Evolutionary conservation across 2,113 vertebrate species (phyloP), one percentile per base, ranked within the genome.

Genomic region (Rhombomys opimus): DNA sequence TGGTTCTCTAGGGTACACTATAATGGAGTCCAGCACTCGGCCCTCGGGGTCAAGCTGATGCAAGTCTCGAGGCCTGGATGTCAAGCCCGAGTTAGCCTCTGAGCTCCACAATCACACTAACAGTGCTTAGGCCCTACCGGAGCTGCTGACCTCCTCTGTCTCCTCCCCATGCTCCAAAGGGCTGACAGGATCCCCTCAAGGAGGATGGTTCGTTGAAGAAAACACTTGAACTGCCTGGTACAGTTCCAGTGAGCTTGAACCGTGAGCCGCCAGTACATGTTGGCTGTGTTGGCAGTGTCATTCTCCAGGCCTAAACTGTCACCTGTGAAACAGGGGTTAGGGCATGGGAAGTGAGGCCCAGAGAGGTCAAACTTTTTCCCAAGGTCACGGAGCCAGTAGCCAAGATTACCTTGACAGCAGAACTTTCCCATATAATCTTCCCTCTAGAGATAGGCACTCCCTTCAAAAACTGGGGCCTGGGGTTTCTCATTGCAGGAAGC

Each of bases 401-500:
- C 72, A n/a, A 92, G 81, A 77, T 75, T 13, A 17, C 32, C 57
- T 25, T 67, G 77, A 30, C 4, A 41, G 59, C 72, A 17, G 50
- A 54, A 17, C 54, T 91, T 81, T 67, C 52, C 5, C 25, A 5
- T 7, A 72, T 1, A 67, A 84, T 67, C 70, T 50, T 54, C 12
- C 1, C 54, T 35, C 61, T 63, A 46, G 46, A 46, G 46, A 17
- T 8, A 76, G 0, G 1, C 41, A 54, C 27, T 38, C 41, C n/a
- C 82, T 90, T 59, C 14, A 82, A 85, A 85, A 46, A 41, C 17
- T 1, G 50, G 38, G 73, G 10, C 4, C 23, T 76, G 9, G 46
- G 38, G 78, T 96, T 81, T 97, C 81, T 96, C 20, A 0, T 95
- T 95, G 70, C 96, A 98, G 98, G 98, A 98, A 80, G 68, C 97